Base-by-base conservation (phyloP, 2,888 invertebrate species). In the Melitaea athalia region DNA sequence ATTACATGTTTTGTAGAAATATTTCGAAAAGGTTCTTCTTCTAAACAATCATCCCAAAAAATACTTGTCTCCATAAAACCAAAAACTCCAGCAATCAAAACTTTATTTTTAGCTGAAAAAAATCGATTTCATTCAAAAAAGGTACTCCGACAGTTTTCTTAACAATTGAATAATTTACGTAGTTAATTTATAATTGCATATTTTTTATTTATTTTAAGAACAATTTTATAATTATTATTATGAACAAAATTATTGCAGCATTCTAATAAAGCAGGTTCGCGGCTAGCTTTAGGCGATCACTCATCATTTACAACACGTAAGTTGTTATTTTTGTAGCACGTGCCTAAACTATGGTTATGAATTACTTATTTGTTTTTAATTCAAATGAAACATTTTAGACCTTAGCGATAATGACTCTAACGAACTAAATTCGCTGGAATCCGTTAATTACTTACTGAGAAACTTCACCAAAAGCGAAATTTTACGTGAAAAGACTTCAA, bases 241-340 rank as follows among this genome's bases (percentile, higher is more conserved):
- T 12, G 45, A 5, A 47, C 12, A 53, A 12, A 53, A 24, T 12
- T n/a, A 76, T 84, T 85, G 38, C 79, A 91, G 91, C 82, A 79
- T 71, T 83, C 86, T 24, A 81, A 85, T 57, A 87, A 82, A 77
- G 85, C 89, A 45, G 82, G 82, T 15, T 88, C 88, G 55, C 81
- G 85, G 60, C 83, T 90, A 68, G 90, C 86, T 63, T 85, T 89
- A 67, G 91, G 89, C 75, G 91, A 91, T 74, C 88, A 91, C 77
- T 84, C 85, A 33, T 88, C 88, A 50, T 85, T 86, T 70, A 84
- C 80, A 31, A 83, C 82, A 45, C 77, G 91, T 91, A 81, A 87
- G 88, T 81, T 33, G 45, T 11, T 12, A 43, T 17, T 69, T 63
- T 59, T 15, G 33, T 47, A 5, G 5, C 42, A 24, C 10, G 45